A percentile compares a stretch with the other conserved stretches of the same genome.
These are phyloP conservation scores for Dryas iulia DNA, from an alignment of 1,140 invertebrate species.

Conservation along the genomic window DNA sequence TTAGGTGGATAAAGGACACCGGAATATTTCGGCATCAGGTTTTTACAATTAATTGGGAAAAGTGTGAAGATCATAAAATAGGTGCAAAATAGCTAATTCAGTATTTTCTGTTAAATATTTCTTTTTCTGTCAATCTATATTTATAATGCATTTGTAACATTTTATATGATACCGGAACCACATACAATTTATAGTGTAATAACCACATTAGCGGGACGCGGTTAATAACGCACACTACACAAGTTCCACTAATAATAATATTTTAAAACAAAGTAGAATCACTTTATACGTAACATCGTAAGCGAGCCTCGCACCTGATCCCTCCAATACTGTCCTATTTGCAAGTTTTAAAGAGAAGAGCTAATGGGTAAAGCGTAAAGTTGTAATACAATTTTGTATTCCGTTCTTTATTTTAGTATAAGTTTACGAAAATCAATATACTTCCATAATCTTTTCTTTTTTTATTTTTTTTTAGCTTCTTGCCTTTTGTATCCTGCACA, in stretches of 20 bases:
- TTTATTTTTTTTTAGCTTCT: too few relatives aligned
- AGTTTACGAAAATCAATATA: background rate
- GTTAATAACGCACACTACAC: background rate
- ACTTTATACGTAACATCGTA: background rate
- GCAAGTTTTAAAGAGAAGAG: background rate
- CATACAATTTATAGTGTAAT: too few relatives aligned
- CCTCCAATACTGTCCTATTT: background rate
- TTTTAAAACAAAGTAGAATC: background rate
- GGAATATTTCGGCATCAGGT: too few relatives aligned
- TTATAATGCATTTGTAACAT: background rate
- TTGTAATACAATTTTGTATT: background rate
- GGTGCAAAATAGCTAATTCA: too few relatives aligned
- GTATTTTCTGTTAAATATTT: too few relatives aligned
- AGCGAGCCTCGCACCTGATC: background rate
- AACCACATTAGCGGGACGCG: background rate
- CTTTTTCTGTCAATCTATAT: background rate
- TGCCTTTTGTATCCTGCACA: too few relatives aligned
- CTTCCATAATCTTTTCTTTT: background rate
- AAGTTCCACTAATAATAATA: background rate
- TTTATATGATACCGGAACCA: background rate
- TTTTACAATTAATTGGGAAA: too few relatives aligned
- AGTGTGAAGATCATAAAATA: too few relatives aligned
- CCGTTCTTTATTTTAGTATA: background rate
- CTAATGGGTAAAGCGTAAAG: background rate
- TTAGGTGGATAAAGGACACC: too few relatives aligned